These are phyloP conservation scores for Xestoiulus laeticollis DNA, from an alignment of 2,888 invertebrate species.

Conservation along the genomic window DNA sequence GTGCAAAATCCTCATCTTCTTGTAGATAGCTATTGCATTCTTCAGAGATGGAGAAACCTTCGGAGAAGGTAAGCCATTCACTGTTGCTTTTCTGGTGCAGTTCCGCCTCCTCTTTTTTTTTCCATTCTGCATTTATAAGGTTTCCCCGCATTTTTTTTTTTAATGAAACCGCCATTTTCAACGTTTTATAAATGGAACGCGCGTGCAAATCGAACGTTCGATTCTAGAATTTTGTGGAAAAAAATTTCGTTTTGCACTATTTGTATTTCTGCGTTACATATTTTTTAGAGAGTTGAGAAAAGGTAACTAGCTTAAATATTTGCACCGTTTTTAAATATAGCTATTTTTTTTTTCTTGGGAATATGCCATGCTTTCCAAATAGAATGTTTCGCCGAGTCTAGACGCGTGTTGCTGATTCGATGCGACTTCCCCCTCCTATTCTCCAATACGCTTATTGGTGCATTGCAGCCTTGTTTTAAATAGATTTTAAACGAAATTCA, in stretches of 20 bases:
- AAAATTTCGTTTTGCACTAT: not conserved
- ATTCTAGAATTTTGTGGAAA: not conserved
- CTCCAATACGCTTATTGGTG: not conserved
- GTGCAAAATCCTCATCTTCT: not conserved
- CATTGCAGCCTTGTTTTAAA: not conserved
- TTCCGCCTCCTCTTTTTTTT: not conserved
- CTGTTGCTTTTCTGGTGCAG: conserved; percentile 3
- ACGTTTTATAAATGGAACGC: not conserved
- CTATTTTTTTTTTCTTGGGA: not conserved
- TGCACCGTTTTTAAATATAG: not conserved
- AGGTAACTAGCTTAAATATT: not conserved
- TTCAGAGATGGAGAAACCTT: conserved; percentile 29
- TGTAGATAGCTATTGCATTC: not conserved
- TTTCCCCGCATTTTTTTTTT: not conserved
- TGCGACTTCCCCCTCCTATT: not conserved
- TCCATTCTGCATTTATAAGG: not conserved
- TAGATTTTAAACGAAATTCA: conserved; percentile 3
- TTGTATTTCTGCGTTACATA: no score
- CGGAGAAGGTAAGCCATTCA: conserved; percentile 29
- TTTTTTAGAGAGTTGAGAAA: not conserved
- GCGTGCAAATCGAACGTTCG: not conserved
- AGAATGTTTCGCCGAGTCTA: not conserved
- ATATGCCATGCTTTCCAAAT: conserved; percentile 13
- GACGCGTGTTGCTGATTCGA: conserved; percentile 13
- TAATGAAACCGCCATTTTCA: not conserved